These are phyloP conservation scores for Panulirus ornatus DNA, from an alignment of 1,140 invertebrate species.

Conservation along the genomic window DNA sequence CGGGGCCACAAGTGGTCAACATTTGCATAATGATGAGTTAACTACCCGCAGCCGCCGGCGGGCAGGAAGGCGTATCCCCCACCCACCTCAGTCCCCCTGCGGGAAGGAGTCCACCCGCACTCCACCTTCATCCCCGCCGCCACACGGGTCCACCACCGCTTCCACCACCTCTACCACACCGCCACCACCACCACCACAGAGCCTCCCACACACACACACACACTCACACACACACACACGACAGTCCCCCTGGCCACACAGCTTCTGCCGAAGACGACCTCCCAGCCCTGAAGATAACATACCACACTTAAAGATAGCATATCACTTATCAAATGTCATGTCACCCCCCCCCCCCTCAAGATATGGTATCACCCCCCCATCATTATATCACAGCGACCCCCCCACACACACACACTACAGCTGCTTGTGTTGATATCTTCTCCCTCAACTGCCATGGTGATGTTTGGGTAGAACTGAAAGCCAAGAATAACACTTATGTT, in stretches of 20 bases:
- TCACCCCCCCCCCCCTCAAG: neutral
- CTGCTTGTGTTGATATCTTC: too few relatives aligned
- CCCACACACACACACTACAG: too few relatives aligned
- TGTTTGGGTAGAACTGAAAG: too few relatives aligned
- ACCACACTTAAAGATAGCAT: too few relatives aligned
- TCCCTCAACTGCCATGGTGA: too few relatives aligned
- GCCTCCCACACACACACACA: neutral
- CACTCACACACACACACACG: neutral
- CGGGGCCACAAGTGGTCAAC: neutral
- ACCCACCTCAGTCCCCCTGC: neutral
- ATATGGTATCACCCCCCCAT: too few relatives aligned
- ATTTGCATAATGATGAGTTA: slow-evolving; percentile 57
- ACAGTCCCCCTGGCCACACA: neutral
- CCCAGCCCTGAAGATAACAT: too few relatives aligned
- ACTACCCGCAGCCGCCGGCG: neutral
- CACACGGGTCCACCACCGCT: neutral
- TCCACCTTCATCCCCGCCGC: neutral
- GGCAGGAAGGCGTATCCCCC: neutral
- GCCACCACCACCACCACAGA: neutral
- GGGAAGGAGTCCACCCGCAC: neutral
- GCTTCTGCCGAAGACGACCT: too few relatives aligned
- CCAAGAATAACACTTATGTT: too few relatives aligned
- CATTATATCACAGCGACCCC: too few relatives aligned
- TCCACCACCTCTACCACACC: slow-evolving; percentile 10
- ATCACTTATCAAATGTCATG: too few relatives aligned